Conservation (phyloP, 2,888 invertebrate genomes). For the Nymphalis polychloros region DNA sequence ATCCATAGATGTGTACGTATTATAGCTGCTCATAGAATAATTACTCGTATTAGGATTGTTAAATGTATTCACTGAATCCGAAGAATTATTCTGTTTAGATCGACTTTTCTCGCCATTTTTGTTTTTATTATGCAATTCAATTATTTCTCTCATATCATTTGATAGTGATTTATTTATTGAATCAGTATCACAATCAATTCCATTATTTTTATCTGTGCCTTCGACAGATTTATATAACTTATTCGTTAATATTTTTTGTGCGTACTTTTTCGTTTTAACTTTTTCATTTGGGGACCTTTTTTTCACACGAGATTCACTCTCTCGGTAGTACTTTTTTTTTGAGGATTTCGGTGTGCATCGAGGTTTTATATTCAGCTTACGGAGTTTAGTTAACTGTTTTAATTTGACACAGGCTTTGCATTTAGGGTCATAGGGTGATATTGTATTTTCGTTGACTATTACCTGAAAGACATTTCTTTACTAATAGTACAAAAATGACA, state of each 20-base stretch:
- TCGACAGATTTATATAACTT: background rate
- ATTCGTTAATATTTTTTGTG: background rate
- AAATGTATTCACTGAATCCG: conserved; percentile 21
- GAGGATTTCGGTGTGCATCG: conserved; percentile 4
- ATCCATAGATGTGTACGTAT: conserved; percentile 48
- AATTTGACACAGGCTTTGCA: conserved; percentile 18
- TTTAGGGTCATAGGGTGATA: background rate
- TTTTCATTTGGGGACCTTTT: background rate
- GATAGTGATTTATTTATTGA: background rate
- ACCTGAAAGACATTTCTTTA: background rate
- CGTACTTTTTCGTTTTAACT: background rate
- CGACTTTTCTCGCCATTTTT: background rate
- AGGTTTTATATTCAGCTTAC: conserved; percentile 17
- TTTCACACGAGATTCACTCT: background rate
- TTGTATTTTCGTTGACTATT: background rate
- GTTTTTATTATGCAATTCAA: background rate
- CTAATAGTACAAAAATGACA: no score
- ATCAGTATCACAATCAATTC: background rate
- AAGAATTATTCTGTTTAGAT: background rate
- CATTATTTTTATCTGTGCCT: background rate
- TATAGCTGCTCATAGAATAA: conserved; percentile 48
- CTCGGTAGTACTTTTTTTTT: background rate
- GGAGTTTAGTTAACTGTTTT: conserved; percentile 11
- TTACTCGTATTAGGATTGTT: conserved; percentile 40
- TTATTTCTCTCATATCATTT: background rate